A percentile compares a stretch with the other conserved stretches of the same genome.
Conservation (phyloP, 2,797 vertebrate genomes). For the Sylvilagus floridanus region DNA sequence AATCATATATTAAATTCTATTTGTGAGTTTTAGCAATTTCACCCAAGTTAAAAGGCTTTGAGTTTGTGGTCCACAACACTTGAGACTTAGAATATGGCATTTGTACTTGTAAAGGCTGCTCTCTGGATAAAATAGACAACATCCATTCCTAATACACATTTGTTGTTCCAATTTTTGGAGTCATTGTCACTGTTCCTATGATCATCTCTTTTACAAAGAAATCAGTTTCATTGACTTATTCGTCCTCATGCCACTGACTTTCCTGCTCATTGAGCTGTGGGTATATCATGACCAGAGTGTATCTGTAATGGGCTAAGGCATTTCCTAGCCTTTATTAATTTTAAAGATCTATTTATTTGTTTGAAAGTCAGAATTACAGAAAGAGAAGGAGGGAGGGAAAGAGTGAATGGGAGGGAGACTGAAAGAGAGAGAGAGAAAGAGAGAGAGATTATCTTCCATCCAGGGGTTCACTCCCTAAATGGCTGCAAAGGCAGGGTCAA, state of each 20-base stretch:
- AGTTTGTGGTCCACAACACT: not conserved
- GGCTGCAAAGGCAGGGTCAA: too few relatives aligned
- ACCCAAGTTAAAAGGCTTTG: slow-evolving; percentile 20
- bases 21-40: not conserved
- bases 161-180: not conserved
- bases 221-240: not conserved
- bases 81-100: not conserved
- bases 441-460: too few relatives aligned
- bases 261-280: not conserved
- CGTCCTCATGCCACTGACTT: not conserved
- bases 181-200: not conserved
- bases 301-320: not conserved
- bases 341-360: too few relatives aligned
- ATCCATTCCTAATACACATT: not conserved
- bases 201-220: not conserved
- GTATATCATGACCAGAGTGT: not conserved
- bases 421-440: too few relatives aligned
- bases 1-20: slow-evolving; percentile 10
- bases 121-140: not conserved
- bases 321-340: not conserved
- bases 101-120: not conserved
- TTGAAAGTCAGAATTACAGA: too few relatives aligned
- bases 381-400: too few relatives aligned
- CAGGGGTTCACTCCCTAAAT: too few relatives aligned
- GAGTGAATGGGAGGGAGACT: too few relatives aligned